Evolutionary conservation across 2,113 vertebrate species (phyloP).

Genomic region (Stictonetta naevosa): DNA sequence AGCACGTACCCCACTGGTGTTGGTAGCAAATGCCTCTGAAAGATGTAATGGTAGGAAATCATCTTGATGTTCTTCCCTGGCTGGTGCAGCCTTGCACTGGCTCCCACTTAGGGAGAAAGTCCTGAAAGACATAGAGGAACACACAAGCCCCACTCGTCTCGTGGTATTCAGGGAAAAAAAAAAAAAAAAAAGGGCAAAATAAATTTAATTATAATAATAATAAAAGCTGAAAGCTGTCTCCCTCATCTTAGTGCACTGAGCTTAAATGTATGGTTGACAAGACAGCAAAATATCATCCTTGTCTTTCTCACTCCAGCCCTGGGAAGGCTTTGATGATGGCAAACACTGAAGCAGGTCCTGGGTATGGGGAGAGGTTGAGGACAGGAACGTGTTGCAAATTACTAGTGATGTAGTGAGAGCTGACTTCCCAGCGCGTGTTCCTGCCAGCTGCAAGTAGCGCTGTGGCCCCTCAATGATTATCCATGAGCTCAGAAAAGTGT

Average conservation of each 20-base stretch:
- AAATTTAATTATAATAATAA: no score
- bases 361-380: background rate
- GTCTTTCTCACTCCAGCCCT: background rate
- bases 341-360: accelerated
- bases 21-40: background rate
- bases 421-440: background rate
- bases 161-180: no score
- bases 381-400: background rate
- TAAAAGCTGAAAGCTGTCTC: background rate
- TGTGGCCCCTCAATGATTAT: background rate
- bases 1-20: accelerated
- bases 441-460: background rate
- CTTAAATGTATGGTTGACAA: background rate
- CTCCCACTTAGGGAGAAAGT: background rate
- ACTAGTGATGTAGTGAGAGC: background rate
- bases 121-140: background rate
- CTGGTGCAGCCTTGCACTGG: background rate
- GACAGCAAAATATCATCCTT: background rate
- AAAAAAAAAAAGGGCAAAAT: background rate
- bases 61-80: background rate
- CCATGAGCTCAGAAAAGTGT: background rate
- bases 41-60: background rate
- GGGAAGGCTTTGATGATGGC: background rate
- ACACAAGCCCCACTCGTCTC: background rate
- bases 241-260: background rate